Evolutionary conservation across 92 coral and sea anemone species (phyloP).

Genomic region (Ricordea florida): DNA sequence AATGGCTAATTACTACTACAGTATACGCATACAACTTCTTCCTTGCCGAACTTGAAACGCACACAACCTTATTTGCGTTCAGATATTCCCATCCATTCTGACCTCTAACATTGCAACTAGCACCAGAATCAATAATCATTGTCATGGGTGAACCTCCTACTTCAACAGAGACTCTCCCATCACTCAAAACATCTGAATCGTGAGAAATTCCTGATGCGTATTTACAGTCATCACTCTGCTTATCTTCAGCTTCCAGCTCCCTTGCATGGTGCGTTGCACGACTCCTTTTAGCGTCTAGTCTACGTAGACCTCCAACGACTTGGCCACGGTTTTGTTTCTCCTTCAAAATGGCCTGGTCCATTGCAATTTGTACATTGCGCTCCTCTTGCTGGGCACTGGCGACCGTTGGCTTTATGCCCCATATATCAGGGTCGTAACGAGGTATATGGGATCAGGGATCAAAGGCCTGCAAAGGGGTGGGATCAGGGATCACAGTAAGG

Average conservation of each 20-base stretch:
- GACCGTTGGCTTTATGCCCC: background rate
- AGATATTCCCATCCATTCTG: constrained; percentile 27
- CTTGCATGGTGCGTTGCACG: background rate
- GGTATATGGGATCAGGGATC: too few relatives aligned
- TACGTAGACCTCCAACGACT: background rate
- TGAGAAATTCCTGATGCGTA: background rate
- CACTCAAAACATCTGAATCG: background rate
- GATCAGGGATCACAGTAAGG: too few relatives aligned
- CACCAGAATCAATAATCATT: constrained; percentile 54
- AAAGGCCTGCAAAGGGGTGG: too few relatives aligned
- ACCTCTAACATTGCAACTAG: constrained; percentile 33
- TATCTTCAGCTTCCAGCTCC: background rate
- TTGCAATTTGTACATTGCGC: constrained; percentile 6
- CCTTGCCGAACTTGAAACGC: constrained; percentile 9
- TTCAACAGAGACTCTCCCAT: constrained; percentile 3
- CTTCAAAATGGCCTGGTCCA: background rate
- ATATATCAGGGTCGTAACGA: too few relatives aligned
- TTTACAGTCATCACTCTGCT: constrained; percentile 1
- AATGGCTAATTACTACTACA: constrained; percentile 23
- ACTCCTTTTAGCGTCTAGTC: background rate
- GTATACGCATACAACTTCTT: constrained; percentile 24
- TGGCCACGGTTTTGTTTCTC: background rate
- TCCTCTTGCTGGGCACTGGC: background rate
- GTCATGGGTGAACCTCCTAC: constrained; percentile 33
- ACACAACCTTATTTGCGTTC: constrained; percentile 17